These are phyloP conservation scores for Chrysotoxum bicinctum DNA, from an alignment of 2,888 invertebrate species.

Conservation along the genomic window DNA sequence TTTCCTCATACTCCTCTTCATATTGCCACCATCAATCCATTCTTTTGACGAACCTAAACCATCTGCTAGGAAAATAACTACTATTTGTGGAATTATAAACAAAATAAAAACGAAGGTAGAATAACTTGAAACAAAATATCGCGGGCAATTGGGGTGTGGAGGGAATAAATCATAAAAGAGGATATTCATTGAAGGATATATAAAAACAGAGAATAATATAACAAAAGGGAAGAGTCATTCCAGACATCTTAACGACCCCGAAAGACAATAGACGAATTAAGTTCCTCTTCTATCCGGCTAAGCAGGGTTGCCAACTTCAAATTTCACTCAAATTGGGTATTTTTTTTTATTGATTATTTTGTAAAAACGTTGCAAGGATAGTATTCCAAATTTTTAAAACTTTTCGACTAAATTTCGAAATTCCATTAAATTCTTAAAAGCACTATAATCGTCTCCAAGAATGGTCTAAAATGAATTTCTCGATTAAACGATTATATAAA, in stretches of 20 bases:
- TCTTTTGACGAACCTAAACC: neutral
- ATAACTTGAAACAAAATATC: constrained; percentile 18
- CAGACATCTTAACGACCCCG: constrained; percentile 64
- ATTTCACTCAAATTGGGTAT: neutral
- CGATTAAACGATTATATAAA: too few relatives aligned
- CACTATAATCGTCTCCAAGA: too few relatives aligned
- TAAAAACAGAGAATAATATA: constrained; percentile 13
- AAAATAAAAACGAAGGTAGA: constrained; percentile 3
- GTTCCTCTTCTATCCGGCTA: constrained; percentile 4
- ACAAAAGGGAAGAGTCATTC: constrained; percentile 28
- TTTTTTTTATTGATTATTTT: too few relatives aligned
- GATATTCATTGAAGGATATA: constrained; percentile 45
- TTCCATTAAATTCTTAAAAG: too few relatives aligned
- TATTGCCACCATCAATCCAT: neutral
- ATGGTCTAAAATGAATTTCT: neutral
- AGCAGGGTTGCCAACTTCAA: neutral
- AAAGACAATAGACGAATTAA: constrained; percentile 65
- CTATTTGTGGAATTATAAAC: constrained; percentile 6
- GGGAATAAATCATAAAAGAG: constrained; percentile 42
- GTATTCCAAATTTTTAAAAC: too few relatives aligned
- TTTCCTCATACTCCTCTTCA: neutral
- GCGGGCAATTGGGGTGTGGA: neutral
- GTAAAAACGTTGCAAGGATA: too few relatives aligned
- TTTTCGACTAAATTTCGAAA: too few relatives aligned
- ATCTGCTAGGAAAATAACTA: constrained; percentile 21